phyloP scores from a whole-genome alignment of 2,888 invertebrate genomes.

The Cataglyphis albicans region DNA sequence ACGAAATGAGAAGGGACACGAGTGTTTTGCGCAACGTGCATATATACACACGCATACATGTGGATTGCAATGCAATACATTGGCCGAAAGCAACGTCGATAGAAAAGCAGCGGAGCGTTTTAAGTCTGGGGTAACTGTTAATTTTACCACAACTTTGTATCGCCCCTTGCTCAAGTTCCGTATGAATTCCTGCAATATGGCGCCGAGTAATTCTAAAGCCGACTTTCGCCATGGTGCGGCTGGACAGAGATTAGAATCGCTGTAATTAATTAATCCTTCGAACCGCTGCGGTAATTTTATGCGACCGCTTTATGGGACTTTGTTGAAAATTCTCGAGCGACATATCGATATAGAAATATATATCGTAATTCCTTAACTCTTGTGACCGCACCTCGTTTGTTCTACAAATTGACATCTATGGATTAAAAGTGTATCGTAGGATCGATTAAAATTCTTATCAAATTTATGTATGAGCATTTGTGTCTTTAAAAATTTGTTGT shows the following conservation, averaged over 20 bases:
- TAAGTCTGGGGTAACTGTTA: slow-evolving; percentile 49
- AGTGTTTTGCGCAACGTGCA: slow-evolving; percentile 2
- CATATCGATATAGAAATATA: slow-evolving; percentile 3
- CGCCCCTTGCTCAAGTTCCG: slow-evolving; percentile 29
- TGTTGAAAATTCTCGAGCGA: slow-evolving; percentile 23
- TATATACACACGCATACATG: too few species aligned
- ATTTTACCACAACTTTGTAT: slow-evolving; percentile 43
- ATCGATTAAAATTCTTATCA: not conserved
- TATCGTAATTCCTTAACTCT: slow-evolving; percentile 13
- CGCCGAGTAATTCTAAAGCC: slow-evolving; percentile 36
- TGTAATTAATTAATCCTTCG: slow-evolving; percentile 49
- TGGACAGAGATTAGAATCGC: slow-evolving; percentile 20
- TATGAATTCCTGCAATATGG: slow-evolving; percentile 39
- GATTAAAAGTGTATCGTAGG: not conserved
- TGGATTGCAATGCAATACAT: not conserved
- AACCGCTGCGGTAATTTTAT: slow-evolving; percentile 45
- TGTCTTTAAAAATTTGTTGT: not conserved
- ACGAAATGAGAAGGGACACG: slow-evolving; percentile 45
- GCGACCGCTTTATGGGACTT: slow-evolving; percentile 30
- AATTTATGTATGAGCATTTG: not conserved
- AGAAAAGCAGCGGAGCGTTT: slow-evolving; percentile 53
- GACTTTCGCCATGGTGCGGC: not conserved
- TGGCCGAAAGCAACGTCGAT: slow-evolving; percentile 40
- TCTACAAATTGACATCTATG: slow-evolving; percentile 11
- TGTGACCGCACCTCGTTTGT: not conserved